Evolutionary conservation across 2,888 invertebrate species (phyloP), one percentile per base, ranked within the genome.

Genomic region (Pelosia muscerda): DNA sequence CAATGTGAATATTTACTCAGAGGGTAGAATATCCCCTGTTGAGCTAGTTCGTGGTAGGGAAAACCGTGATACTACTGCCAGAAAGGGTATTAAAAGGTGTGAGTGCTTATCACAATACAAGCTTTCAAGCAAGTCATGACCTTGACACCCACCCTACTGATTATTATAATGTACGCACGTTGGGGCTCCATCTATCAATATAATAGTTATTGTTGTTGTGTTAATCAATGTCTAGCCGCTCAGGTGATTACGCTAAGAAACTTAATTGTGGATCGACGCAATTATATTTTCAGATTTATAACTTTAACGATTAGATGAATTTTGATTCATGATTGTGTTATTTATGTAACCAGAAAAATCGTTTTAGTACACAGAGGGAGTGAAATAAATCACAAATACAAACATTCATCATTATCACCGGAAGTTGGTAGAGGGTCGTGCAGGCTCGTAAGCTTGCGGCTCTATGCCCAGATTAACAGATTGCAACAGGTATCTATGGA

Each of bases 401-500:
- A 68, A 71, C 42, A 66, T 34, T 53, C 28, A 38, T 49, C 9
- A 49, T 9, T 60, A 59, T 62, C 26, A 25, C 49, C 64, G 59
- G 55, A 25, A 59, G 66, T 68, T 66, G 66, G 55, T 63, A 31
- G 6, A 55, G 55, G 65, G 6, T 34, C 25, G 55, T 63, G 25
- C 11, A 55, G 55, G 65, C 3, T 34, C 25, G 54, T 66, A 61
- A 66, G 57, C 28, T 49, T 38, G 65, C 65, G 54, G 57, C 25
- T 66, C 65, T 66, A 42, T 68, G 61, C 58, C 60, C 38, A 65
- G 67, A 49, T 71, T 69, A 66, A 49, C 66, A 56, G 54, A 15
- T 9, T 69, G 78, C 76, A 77, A 77, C 76, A 77, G 69, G 78
- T 78, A 56, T 64, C 34, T 42, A 64, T 67, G 58, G 49, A 28